Conservation (phyloP, 2,888 invertebrate genomes). For the Leistus spinibarbis region DNA sequence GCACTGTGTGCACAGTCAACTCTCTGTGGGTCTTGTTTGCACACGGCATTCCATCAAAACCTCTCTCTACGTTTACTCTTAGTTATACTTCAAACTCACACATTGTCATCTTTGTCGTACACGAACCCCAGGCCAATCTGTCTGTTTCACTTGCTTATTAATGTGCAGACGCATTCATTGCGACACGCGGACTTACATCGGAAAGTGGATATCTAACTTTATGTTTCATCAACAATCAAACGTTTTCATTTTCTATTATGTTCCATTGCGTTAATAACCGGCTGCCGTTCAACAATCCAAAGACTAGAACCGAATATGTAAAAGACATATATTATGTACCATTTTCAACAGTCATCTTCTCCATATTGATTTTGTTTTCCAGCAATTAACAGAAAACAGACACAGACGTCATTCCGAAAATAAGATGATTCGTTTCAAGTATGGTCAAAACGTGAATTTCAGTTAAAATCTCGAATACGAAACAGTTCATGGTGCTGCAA, state of each 20-base stretch:
- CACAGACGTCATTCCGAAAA: no score
- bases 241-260: background rate
- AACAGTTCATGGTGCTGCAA: no score
- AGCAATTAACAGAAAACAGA: no score
- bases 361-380: no score
- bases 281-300: background rate
- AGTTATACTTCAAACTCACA: background rate
- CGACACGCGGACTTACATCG: background rate
- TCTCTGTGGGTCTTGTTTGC: slow-evolving; percentile 25
- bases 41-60: slow-evolving; percentile 29
- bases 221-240: background rate
- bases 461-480: no score
- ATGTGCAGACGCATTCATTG: background rate
- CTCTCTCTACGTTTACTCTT: slow-evolving; percentile 1
- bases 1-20: slow-evolving; percentile 10
- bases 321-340: background rate
- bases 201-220: slow-evolving; percentile 4
- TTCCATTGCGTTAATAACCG: background rate
- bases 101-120: background rate
- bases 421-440: no score
- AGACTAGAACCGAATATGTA: background rate
- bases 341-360: no score
- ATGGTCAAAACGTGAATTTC: no score
- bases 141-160: background rate
- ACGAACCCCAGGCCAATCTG: background rate